Base-by-base conservation (phyloP, 2,113 vertebrate genomes). In the Corythornis vintsioides region DNA sequence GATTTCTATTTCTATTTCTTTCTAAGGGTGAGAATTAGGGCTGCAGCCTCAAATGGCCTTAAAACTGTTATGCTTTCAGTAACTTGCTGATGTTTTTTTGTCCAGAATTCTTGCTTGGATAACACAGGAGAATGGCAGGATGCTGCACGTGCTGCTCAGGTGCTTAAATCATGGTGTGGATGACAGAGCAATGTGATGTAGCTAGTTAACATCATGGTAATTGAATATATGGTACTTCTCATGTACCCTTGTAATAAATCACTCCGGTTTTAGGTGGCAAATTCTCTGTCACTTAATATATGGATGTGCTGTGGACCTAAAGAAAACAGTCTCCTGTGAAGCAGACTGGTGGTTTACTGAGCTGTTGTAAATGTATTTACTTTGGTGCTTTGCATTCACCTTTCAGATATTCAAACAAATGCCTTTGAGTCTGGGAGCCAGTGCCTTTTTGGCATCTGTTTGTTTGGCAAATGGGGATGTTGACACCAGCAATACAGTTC, bases 351-450 rank as follows among this genome's bases (percentile, higher is more conserved):
- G 79, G 89, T 83, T 91, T 89, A 77, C 75, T 73, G 72, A 77
- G 87, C 48, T 86, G 55, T 53, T 74, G 57, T 55, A 91, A 66
- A 92, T 83, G 45, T 52, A 69, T 89, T 86, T 88, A 15, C 72
- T 67, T 96, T 19, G 9, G 56, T 94, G 55, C 72, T 96, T 92
- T 96, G 87, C 89, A 42, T 89, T 83, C 79, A 15, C 79, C 80
- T 67, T 89, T 91, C 82, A 81, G 80, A 91, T 89, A 92, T 52
- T 93, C 91, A 80, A 89, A 79, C 78, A 83, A 93, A 92, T 93
- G 89, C 75, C 82, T 93, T 86, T 85, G 91, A 93, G 87, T 89
- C 91, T 93, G 91, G 89, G 82, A 95, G 95, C 85, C 89, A 88
- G 76, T 79, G 93, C 93, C 75, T 95, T 95, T 91, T 92, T 94